phyloP scores from a whole-genome alignment of 1,140 invertebrate species.

The Lerema accius region DNA sequence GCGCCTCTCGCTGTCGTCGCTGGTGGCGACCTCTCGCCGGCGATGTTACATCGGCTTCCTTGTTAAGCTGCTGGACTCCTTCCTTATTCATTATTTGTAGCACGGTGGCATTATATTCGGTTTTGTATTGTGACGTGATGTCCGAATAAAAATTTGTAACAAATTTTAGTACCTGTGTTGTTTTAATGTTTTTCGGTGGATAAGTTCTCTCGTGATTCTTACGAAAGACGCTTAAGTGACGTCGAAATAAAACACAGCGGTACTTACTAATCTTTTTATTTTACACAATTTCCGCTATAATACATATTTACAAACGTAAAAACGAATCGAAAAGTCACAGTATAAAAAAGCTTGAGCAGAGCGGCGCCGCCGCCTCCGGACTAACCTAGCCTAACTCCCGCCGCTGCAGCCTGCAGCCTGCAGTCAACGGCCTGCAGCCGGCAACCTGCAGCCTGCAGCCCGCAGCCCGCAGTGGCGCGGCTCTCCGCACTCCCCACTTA shows the following conservation, averaged over 20 bases:
- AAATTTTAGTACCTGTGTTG: slow-evolving; percentile 20
- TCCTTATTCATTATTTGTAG: slow-evolving; percentile 60
- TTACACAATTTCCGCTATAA: slow-evolving; percentile 81
- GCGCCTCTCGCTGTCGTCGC: background rate
- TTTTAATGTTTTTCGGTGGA: too few species aligned
- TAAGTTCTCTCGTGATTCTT: too few species aligned
- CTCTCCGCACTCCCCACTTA: slow-evolving; percentile 36
- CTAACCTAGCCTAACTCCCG: slow-evolving; percentile 50
- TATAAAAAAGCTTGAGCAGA: slow-evolving; percentile 79
- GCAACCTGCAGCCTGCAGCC: slow-evolving; percentile 47
- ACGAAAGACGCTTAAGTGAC: too few species aligned
- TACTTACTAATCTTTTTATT: slow-evolving; percentile 74
- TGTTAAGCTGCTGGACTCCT: slow-evolving; percentile 66
- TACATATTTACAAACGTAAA: slow-evolving; percentile 83
- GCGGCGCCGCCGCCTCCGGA: slow-evolving; percentile 51
- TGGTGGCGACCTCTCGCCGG: slow-evolving; percentile 32
- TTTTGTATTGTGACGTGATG: background rate
- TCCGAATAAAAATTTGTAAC: slow-evolving; percentile 1
- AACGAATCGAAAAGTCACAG: slow-evolving; percentile 76
- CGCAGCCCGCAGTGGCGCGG: slow-evolving; percentile 4
- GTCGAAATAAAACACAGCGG: slow-evolving; percentile 36
- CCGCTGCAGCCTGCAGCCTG: slow-evolving; percentile 33
- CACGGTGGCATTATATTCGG: slow-evolving; percentile 4
- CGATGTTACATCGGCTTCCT: slow-evolving; percentile 58
- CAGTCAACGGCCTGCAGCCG: too few species aligned